Percentiles rank a stretch among this genome's conserved stretches.
Evolutionary conservation across 2,888 invertebrate genomes (phyloP).

Genomic region (Cryptocheilus praepositus): DNA sequence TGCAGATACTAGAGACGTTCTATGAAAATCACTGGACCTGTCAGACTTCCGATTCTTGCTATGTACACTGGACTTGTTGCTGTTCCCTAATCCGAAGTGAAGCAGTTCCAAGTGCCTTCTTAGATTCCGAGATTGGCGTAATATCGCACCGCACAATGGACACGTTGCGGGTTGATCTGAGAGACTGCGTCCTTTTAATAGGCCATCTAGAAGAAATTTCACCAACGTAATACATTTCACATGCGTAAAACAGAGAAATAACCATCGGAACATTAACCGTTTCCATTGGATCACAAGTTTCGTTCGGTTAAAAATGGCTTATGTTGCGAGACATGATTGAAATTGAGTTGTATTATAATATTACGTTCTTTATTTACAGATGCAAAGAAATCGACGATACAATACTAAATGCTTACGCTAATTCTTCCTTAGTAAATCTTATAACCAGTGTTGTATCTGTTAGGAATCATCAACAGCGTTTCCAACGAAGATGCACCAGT

Average conservation of each 20-base stretch:
- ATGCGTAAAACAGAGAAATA: background rate
- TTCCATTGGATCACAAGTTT: too few species aligned
- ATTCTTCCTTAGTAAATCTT: constrained; percentile 44
- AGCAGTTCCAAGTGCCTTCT: constrained; percentile 76
- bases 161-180: constrained; percentile 79
- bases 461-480: constrained; percentile 17
- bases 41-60: constrained; percentile 51
- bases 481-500: constrained; percentile 6
- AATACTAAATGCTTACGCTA: constrained; percentile 67
- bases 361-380: constrained; percentile 56
- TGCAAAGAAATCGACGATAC: constrained; percentile 57
- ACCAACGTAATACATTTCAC: background rate
- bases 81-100: constrained; percentile 66
- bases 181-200: constrained; percentile 76
- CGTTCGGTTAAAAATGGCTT: too few species aligned
- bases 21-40: constrained; percentile 49
- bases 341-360: constrained; percentile 12
- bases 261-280: too few species aligned
- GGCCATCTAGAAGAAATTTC: constrained; percentile 51
- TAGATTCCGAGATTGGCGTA: constrained; percentile 78
- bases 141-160: constrained; percentile 78
- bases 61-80: constrained; percentile 52
- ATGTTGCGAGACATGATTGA: constrained; percentile 1
- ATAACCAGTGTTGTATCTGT: constrained; percentile 8
- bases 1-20: constrained; percentile 46